Conservation (phyloP, 1,140 invertebrate species). For the Drosophila tropicalis region DNA sequence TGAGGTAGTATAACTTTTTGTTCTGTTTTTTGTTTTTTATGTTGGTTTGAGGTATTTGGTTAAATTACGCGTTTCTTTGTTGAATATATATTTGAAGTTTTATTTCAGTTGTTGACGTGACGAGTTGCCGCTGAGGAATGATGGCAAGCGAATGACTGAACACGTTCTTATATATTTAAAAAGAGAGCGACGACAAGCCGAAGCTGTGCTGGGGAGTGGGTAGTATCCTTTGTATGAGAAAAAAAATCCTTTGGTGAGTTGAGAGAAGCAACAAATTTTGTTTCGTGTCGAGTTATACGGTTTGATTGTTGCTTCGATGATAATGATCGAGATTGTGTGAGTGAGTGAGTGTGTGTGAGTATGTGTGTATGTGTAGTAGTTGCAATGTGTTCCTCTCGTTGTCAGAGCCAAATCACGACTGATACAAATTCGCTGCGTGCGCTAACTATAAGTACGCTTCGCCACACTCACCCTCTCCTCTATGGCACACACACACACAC, state of each 20-base stretch:
- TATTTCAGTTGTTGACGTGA: conserved; percentile 57
- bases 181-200: conserved; percentile 24
- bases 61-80: conserved; percentile 43
- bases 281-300: conserved; percentile 26
- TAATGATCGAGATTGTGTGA: neutral
- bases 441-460: conserved; percentile 80
- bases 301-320: conserved; percentile 35
- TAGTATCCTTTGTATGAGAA: conserved; percentile 50
- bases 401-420: conserved; percentile 81
- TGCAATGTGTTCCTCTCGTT: conserved; percentile 68
- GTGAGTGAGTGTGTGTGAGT: conserved; percentile 3
- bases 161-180: conserved; percentile 53
- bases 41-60: conserved; percentile 59
- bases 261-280: conserved; percentile 63
- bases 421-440: conserved; percentile 80
- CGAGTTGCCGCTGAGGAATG: conserved; percentile 65
- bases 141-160: conserved; percentile 52
- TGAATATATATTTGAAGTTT: conserved; percentile 26
- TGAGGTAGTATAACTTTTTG: conserved; percentile 69
- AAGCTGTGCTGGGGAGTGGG: neutral
- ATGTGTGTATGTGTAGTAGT: neutral
- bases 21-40: conserved; percentile 23
- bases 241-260: conserved; percentile 51
- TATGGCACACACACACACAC: conserved; percentile 16
- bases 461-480: conserved; percentile 60